phyloP scores from a whole-genome alignment of 2,888 invertebrate species.

The Lagria hirta region DNA sequence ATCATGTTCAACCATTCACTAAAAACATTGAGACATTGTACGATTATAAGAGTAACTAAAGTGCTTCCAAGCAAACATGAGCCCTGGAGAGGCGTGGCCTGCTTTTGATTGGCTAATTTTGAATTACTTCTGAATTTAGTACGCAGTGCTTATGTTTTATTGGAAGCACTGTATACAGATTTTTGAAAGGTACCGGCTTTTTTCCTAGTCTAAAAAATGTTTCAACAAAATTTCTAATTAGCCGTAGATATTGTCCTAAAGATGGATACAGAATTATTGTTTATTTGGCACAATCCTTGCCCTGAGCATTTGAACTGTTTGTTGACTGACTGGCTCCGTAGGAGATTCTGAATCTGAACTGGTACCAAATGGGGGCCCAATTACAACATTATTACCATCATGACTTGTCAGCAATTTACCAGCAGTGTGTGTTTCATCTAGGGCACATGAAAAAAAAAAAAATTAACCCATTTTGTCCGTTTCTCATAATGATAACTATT shows the following conservation, averaged over 20 bases:
- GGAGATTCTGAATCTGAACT: slow-evolving; percentile 60
- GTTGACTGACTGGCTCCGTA: slow-evolving; percentile 57
- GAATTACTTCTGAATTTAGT: too few species aligned
- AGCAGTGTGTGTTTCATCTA: slow-evolving; percentile 25
- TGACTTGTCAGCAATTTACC: slow-evolving; percentile 19
- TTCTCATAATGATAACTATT: slow-evolving; percentile 27
- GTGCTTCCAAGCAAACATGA: too few species aligned
- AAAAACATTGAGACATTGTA: slow-evolving; percentile 38
- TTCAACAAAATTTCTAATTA: too few species aligned
- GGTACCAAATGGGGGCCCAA: slow-evolving; percentile 45
- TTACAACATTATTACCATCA: slow-evolving; percentile 7
- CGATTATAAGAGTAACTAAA: too few species aligned
- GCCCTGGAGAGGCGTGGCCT: too few species aligned
- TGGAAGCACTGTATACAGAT: too few species aligned
- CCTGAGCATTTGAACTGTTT: slow-evolving; percentile 52
- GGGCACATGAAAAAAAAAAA: slow-evolving; percentile 10
- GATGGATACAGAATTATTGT: too few species aligned
- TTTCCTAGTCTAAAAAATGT: too few species aligned
- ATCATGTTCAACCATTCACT: slow-evolving; percentile 19
- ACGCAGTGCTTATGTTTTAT: too few species aligned
- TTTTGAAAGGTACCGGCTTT: too few species aligned
- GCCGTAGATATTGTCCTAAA: slow-evolving; percentile 1
- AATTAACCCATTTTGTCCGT: slow-evolving; percentile 2
- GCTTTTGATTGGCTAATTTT: too few species aligned
- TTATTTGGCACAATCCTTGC: slow-evolving; percentile 53